These are phyloP conservation scores for Porphyrio hochstetteri DNA, from an alignment of 2,113 vertebrate genomes.

Conservation along the genomic window DNA sequence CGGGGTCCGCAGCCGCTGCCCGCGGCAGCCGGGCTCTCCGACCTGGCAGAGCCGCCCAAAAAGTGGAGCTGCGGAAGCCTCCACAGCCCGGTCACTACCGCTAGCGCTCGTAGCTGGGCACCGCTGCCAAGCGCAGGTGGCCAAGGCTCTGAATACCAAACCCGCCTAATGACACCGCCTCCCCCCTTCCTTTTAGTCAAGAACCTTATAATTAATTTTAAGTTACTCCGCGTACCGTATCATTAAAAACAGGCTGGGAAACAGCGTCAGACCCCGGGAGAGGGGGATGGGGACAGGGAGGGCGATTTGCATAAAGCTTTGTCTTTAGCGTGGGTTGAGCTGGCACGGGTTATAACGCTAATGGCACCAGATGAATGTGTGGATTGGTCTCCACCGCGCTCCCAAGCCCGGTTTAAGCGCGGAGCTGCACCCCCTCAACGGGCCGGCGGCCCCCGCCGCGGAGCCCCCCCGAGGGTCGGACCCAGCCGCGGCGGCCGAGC, in stretches of 20 bases:
- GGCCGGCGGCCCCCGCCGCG: neutral
- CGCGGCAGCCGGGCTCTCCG: neutral
- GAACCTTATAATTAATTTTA: conserved; percentile 75
- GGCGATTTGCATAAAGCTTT: conserved; percentile 76
- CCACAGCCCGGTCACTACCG: neutral
- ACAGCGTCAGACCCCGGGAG: conserved; percentile 10
- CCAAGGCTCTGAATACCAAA: conserved; percentile 46
- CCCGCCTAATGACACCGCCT: conserved; percentile 50
- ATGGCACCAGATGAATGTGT: conserved; percentile 61
- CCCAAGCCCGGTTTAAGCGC: conserved; percentile 11
- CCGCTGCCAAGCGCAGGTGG: conserved; percentile 75
- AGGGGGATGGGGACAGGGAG: neutral
- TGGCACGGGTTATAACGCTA: conserved; percentile 60
- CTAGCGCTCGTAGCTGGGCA: neutral
- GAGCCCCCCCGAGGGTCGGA: neutral
- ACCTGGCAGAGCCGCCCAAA: neutral
- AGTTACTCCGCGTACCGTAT: conserved; percentile 65
- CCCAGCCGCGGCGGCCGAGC: neutral
- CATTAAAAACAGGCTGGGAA: conserved; percentile 63
- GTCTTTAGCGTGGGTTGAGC: conserved; percentile 44
- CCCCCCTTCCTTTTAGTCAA: conserved; percentile 49
- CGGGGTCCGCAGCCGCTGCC: neutral
- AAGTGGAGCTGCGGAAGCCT: neutral
- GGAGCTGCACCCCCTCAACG: neutral
- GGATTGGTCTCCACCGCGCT: conserved; percentile 21